Conservation (phyloP, 2,797 vertebrate species). For the Chromis chromis region DNA sequence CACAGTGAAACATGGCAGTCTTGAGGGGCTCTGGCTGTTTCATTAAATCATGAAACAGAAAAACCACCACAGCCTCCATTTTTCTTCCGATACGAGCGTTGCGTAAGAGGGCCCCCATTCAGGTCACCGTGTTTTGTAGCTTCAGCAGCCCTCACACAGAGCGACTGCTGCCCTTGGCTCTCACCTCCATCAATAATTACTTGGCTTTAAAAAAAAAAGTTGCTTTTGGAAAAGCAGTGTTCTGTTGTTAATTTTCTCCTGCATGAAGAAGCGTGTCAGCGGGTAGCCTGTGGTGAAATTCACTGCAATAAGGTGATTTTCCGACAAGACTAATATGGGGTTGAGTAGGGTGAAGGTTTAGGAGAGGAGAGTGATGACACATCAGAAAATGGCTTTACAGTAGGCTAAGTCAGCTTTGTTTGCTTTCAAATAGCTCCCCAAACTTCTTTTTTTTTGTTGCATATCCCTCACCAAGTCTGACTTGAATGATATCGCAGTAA, state of each 20-base stretch:
- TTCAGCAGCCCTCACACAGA: slow-evolving; percentile 37
- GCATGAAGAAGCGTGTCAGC: slow-evolving; percentile 37
- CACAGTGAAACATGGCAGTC: background rate
- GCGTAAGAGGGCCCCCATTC: slow-evolving; percentile 12
- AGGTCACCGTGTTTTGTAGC: slow-evolving; percentile 24
- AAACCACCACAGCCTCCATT: slow-evolving; percentile 1
- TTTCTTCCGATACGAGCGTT: slow-evolving; percentile 21
- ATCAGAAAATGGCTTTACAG: slow-evolving; percentile 49
- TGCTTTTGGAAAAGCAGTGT: slow-evolving; percentile 29
- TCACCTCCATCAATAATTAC: slow-evolving; percentile 63
- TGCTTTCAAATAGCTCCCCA: slow-evolving; percentile 43
- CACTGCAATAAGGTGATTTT: slow-evolving; percentile 55
- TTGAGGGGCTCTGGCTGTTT: background rate
- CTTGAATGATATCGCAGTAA: slow-evolving; percentile 7
- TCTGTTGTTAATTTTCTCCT: slow-evolving; percentile 51
- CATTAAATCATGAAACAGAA: slow-evolving; percentile 3
- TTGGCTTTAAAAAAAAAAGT: slow-evolving; percentile 32
- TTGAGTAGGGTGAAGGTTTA: slow-evolving; percentile 68
- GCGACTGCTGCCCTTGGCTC: slow-evolving; percentile 52
- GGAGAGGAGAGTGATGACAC: slow-evolving; percentile 59
- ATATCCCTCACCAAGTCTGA: background rate
- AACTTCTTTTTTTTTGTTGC: slow-evolving; percentile 1
- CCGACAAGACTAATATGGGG: slow-evolving; percentile 67
- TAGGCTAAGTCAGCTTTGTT: slow-evolving; percentile 35
- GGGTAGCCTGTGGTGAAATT: slow-evolving; percentile 40